Evolutionary conservation across 2,113 vertebrate species (phyloP).

Genomic region (Pterocles burchelli): DNA sequence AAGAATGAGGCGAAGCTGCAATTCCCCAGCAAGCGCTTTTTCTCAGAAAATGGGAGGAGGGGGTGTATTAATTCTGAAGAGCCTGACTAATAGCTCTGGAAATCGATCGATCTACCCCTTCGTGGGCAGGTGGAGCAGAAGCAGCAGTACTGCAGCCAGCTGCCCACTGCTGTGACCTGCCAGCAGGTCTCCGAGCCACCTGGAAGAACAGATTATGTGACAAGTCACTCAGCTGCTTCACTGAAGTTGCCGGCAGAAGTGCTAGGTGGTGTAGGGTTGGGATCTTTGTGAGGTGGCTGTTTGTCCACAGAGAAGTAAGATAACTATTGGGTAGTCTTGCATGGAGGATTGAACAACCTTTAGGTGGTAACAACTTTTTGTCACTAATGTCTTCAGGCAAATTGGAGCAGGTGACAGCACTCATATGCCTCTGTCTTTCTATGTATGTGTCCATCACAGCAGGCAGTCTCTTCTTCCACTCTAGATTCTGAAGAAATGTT

Average conservation of each 20-base stretch:
- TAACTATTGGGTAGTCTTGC: not conserved
- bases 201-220: not conserved
- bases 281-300: not conserved
- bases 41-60: not conserved
- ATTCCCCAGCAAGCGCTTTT: not conserved
- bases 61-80: not conserved
- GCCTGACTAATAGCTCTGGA: not conserved
- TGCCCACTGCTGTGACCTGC: not conserved
- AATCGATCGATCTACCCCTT: not conserved
- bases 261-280: too few species aligned
- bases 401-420: not conserved
- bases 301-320: not conserved
- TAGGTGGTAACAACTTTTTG: not conserved
- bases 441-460: not conserved
- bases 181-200: not conserved
- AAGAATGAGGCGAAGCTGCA: not conserved
- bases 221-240: not conserved
- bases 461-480: not conserved
- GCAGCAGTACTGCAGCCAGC: not conserved
- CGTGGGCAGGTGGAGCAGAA: not conserved
- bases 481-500: not conserved
- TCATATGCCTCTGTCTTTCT: not conserved
- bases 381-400: not conserved
- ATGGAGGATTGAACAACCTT: not conserved
- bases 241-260: not conserved